Evolutionary conservation across 2,888 invertebrate genomes (phyloP), one percentile per base, ranked within the genome.

Genomic region (Plagodis pulveraria): DNA sequence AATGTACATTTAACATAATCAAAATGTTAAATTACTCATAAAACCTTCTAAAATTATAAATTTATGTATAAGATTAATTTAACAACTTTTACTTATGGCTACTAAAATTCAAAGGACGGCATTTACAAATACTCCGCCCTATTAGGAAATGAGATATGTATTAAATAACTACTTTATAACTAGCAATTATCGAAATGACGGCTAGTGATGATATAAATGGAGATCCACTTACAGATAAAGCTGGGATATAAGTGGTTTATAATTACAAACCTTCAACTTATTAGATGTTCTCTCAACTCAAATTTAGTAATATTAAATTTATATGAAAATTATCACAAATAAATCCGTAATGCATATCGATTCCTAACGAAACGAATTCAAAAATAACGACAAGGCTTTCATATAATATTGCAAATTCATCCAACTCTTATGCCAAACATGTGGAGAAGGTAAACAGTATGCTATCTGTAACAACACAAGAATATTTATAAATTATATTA

Each of bases 81-180:
- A 38, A 42, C 43, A 50, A 43, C 41, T 41, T 41, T 38, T 33
- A 50, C n/a, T 11, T 38, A 50, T 43, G 11, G 12, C 11, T 0
- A 1, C 33, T 9, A 32, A 7, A 45, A 10, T n/a, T 6, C 40
- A 35, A 50, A 42, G 42, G 50, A 50, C 34, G 11, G 34, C 32
- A 34, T 10, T 41, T 34, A 11, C 40, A 49, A 2, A 36, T 9
- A n/a, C 33, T 41, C 12, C 11, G 50, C 50, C 50, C 43, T 51
- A 51, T 51, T 43, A 36, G 35, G 52, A 52, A 38, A 51, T 51
- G 10, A 9, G 35, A n/a, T 51, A 38, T 40, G 32, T 8, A 32
- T 0, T 8, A 45, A 51, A 44, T 36, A 51, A 38, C 32, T 32
- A 38, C 32, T 48, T 22, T 4, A 9, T 11, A 10, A 33, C 33